These are phyloP conservation scores for Cataglyphis altisquamis DNA, from an alignment of 2,888 invertebrate species.

Conservation along the genomic window DNA sequence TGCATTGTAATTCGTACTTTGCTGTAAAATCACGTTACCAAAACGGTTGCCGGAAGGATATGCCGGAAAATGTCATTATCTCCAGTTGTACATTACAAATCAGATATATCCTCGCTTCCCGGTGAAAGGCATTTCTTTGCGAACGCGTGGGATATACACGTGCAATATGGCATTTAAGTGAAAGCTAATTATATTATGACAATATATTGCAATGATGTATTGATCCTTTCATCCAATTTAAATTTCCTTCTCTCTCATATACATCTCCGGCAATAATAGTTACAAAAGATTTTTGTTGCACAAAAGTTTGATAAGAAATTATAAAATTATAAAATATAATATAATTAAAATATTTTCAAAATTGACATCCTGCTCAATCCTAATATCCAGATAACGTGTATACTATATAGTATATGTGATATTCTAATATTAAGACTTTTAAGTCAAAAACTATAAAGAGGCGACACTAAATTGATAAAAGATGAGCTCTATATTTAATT, in stretches of 20 bases:
- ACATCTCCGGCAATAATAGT: no score
- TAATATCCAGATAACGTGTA: not conserved
- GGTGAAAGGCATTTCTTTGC: slow-evolving; percentile 38
- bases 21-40: not conserved
- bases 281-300: not conserved
- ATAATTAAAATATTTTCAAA: not conserved
- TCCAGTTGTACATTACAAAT: not conserved
- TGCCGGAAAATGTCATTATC: slow-evolving; percentile 11
- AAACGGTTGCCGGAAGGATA: not conserved
- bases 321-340: not conserved
- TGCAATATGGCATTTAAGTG: slow-evolving; percentile 3
- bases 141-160: slow-evolving; percentile 5
- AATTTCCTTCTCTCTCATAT: not conserved
- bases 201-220: not conserved
- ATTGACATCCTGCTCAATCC: not conserved
- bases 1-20: not conserved
- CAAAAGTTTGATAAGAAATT: not conserved
- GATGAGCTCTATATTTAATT: not conserved
- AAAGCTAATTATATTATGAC: not conserved
- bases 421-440: not conserved
- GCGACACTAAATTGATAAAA: not conserved
- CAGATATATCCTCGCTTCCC: not conserved
- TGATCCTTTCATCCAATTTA: not conserved
- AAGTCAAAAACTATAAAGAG: not conserved
- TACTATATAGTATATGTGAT: not conserved